Evolutionary conservation across 2,888 invertebrate genomes (phyloP).

Genomic region (Lasioglossum calceatum): DNA sequence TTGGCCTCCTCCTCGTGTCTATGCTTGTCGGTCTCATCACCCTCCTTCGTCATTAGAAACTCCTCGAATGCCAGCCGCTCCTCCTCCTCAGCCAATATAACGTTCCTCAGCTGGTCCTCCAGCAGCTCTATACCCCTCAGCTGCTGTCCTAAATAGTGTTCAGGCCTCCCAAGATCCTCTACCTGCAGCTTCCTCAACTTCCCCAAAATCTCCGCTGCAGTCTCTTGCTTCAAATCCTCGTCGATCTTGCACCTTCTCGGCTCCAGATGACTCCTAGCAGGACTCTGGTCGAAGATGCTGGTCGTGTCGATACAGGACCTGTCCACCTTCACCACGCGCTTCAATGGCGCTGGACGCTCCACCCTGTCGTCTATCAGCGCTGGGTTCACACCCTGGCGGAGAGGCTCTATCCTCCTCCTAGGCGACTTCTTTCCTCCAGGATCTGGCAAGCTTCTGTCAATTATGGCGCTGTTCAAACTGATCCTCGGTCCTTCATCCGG

Average conservation of each 20-base stretch:
- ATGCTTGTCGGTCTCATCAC: too few species aligned
- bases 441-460: conserved; percentile 76
- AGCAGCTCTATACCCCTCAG: conserved; percentile 36
- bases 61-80: conserved; percentile 70
- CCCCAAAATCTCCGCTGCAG: conserved; percentile 74
- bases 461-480: conserved; percentile 71
- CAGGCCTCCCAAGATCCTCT: conserved; percentile 63
- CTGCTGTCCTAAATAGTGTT: conserved; percentile 75
- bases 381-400: conserved; percentile 76
- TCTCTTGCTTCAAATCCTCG: conserved; percentile 71
- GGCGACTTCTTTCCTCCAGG: conserved; percentile 57
- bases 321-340: conserved; percentile 76
- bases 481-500: too few species aligned
- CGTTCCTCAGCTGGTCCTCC: conserved; percentile 69
- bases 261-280: conserved; percentile 70
- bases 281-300: conserved; percentile 80
- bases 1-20: too few species aligned
- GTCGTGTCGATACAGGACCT: conserved; percentile 81
- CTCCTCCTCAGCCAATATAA: conserved; percentile 78
- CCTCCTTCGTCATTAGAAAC: too few species aligned
- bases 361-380: conserved; percentile 79
- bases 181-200: conserved; percentile 76
- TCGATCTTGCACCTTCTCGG: conserved; percentile 63
- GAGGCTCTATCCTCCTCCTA: conserved; percentile 65
- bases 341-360: conserved; percentile 72